Percentiles rank a stretch among this genome's conserved stretches.
These are phyloP conservation scores for Sebastes alutus DNA, from an alignment of 2,797 vertebrate genomes.

Conservation along the genomic window DNA sequence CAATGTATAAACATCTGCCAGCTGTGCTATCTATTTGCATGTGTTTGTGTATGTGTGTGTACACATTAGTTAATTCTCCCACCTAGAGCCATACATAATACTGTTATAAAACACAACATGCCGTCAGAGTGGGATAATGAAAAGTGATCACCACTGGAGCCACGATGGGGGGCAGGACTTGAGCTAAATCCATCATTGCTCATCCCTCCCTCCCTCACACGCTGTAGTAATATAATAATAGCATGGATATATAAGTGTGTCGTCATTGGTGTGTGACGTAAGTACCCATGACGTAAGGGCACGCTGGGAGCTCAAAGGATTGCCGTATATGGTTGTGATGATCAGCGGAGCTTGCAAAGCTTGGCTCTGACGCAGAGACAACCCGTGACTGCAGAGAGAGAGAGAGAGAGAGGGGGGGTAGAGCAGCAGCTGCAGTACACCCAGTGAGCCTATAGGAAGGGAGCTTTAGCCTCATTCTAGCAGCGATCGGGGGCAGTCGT, in stretches of 20 bases:
- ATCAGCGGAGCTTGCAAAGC: conserved; percentile 44
- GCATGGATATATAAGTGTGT: conserved; percentile 51
- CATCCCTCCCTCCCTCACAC: background rate
- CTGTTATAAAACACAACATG: conserved; percentile 49
- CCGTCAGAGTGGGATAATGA: conserved; percentile 42
- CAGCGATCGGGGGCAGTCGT: conserved; percentile 57
- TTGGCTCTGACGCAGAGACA: conserved; percentile 64
- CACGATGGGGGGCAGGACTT: conserved; percentile 10
- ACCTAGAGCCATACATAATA: conserved; percentile 35
- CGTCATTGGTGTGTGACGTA: conserved; percentile 68
- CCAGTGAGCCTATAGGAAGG: conserved; percentile 38
- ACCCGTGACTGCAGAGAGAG: conserved; percentile 68
- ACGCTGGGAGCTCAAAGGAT: conserved; percentile 58
- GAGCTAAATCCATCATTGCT: conserved; percentile 21
- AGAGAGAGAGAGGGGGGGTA: background rate
- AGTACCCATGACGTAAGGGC: conserved; percentile 54
- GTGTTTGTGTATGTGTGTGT: background rate
- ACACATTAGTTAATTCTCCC: conserved; percentile 21
- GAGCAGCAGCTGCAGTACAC: conserved; percentile 55
- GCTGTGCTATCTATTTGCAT: background rate
- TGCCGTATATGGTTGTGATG: conserved; percentile 76
- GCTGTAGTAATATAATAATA: conserved; percentile 43
- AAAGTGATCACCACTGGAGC: conserved; percentile 32
- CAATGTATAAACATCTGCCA: background rate
- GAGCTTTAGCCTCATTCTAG: conserved; percentile 34